phyloP scores from a whole-genome alignment of 2,888 invertebrate genomes.

The Odiellus spinosus region DNA sequence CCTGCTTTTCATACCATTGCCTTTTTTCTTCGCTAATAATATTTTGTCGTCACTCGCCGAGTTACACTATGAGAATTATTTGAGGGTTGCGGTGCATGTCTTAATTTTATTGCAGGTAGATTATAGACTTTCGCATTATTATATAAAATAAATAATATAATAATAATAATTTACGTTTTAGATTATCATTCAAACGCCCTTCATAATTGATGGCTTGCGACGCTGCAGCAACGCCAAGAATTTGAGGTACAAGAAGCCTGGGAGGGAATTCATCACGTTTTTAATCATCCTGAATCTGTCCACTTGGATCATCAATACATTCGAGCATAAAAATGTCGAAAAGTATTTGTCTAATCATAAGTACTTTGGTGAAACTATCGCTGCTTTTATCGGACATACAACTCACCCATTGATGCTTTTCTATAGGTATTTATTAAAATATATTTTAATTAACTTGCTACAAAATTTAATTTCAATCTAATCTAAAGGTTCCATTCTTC shows the following conservation, averaged over 20 bases:
- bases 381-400: slow-evolving; percentile 55
- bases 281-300: slow-evolving; percentile 56
- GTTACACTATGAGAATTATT: slow-evolving; percentile 5
- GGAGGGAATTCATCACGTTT: slow-evolving; percentile 57
- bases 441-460: too few relatives aligned
- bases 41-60: slow-evolving; percentile 33
- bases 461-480: too few relatives aligned
- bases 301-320: slow-evolving; percentile 58
- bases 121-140: too few relatives aligned
- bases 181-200: slow-evolving; percentile 53
- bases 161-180: too few relatives aligned
- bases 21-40: slow-evolving; percentile 53
- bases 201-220: slow-evolving; percentile 54
- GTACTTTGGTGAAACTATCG: slow-evolving; percentile 50
- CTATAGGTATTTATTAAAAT: slow-evolving; percentile 47
- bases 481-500: slow-evolving; percentile 57
- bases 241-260: slow-evolving; percentile 49
- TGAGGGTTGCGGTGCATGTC: slow-evolving; percentile 12
- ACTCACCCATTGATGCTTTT: slow-evolving; percentile 58
- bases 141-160: too few relatives aligned
- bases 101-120: slow-evolving; percentile 42
- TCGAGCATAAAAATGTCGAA: slow-evolving; percentile 43
- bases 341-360: slow-evolving; percentile 42
- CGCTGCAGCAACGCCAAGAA: slow-evolving; percentile 50
- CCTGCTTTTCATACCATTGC: slow-evolving; percentile 50